phyloP scores from a whole-genome alignment of 2,113 vertebrate genomes.

The Oophaga pumilio region DNA sequence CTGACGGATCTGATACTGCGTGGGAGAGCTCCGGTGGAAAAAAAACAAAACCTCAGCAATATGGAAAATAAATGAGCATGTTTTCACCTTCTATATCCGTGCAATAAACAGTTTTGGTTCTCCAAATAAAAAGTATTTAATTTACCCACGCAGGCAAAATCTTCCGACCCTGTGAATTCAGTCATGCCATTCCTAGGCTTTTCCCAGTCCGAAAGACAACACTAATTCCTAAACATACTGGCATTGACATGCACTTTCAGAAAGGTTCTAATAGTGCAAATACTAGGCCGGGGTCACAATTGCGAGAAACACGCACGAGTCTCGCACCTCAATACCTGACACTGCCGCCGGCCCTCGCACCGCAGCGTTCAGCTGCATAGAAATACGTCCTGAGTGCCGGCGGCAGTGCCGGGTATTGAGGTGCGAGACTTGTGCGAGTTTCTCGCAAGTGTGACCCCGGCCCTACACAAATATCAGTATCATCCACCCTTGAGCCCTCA shows the following conservation, averaged over 20 bases:
- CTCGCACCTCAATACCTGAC: too few relatives aligned
- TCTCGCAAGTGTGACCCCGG: too few relatives aligned
- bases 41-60: not conserved
- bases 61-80: not conserved
- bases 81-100: slow-evolving; percentile 1
- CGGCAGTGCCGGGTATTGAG: too few relatives aligned
- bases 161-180: not conserved
- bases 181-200: not conserved
- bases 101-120: not conserved
- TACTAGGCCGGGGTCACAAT: too few relatives aligned
- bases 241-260: not conserved
- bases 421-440: too few relatives aligned
- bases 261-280: not conserved
- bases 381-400: too few relatives aligned
- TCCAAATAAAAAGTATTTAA: not conserved
- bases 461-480: not conserved
- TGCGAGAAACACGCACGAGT: too few relatives aligned
- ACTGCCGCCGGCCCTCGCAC: too few relatives aligned
- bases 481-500: not conserved
- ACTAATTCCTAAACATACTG: not conserved
- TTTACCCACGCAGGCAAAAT: not conserved
- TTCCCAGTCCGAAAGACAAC: not conserved
- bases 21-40: slow-evolving; percentile 24
- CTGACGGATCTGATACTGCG: slow-evolving; percentile 3
- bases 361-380: too few relatives aligned